phyloP scores from a whole-genome alignment of 2,888 invertebrate species.

The Lamellibrachia satsuma region DNA sequence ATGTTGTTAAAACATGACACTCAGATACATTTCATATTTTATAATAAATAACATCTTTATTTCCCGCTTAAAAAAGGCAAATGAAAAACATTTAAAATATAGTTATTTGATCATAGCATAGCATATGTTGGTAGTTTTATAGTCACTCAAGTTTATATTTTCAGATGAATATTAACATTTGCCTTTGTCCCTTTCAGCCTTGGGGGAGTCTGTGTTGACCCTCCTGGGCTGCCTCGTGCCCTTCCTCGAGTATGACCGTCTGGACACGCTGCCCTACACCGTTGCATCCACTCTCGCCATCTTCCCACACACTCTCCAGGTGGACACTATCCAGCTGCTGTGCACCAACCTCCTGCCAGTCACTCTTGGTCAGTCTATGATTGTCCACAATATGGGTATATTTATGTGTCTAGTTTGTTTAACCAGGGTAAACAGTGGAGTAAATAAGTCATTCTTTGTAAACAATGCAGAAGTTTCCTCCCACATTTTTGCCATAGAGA shows the following conservation, averaged over 20 bases:
- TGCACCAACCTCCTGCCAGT: slow-evolving; percentile 96
- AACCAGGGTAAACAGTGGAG: not conserved
- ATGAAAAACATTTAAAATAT: too few relatives aligned
- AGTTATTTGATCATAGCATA: too few relatives aligned
- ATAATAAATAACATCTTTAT: too few relatives aligned
- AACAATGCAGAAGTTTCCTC: too few relatives aligned
- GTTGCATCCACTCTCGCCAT: slow-evolving; percentile 93
- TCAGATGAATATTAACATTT: not conserved
- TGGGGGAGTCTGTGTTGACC: slow-evolving; percentile 35
- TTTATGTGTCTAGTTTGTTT: not conserved
- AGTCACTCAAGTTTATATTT: not conserved
- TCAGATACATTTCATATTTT: too few relatives aligned
- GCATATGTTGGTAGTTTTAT: too few relatives aligned
- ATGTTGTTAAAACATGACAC: not conserved
- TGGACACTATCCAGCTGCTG: slow-evolving; percentile 91
- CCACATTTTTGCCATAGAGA: too few relatives aligned
- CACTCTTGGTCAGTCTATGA: slow-evolving; percentile 73
- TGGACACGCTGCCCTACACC: slow-evolving; percentile 93
- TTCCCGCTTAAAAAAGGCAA: too few relatives aligned
- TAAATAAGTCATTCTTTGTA: not conserved
- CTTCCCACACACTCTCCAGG: slow-evolving; percentile 88
- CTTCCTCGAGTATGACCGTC: slow-evolving; percentile 93
- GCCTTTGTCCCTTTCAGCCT: slow-evolving; percentile 26
- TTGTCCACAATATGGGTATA: not conserved
- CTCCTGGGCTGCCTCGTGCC: slow-evolving; percentile 88